Conservation (phyloP, 2,888 invertebrate genomes). For the Osedax frankpressi region DNA sequence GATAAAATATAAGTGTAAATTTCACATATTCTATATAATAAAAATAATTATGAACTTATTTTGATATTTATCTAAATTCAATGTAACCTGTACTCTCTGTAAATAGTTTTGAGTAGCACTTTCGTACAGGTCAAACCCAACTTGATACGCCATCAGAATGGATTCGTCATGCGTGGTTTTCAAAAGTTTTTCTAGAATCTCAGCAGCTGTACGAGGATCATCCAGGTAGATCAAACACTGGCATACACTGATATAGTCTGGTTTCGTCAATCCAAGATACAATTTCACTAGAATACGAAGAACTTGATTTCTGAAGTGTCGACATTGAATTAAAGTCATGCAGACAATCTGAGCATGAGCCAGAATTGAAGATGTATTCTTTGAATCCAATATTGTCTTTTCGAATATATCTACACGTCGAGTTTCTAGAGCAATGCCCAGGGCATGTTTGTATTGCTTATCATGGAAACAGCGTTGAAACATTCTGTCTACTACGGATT, state of each 20-base stretch:
- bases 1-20: too few relatives aligned
- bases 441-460: constrained; percentile 82
- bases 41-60: too few relatives aligned
- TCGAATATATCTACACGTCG: constrained; percentile 92
- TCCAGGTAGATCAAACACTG: constrained; percentile 85
- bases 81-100: constrained; percentile 48
- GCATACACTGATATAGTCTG: constrained; percentile 96
- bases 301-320: constrained; percentile 72
- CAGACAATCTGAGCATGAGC: constrained; percentile 89
- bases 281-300: constrained; percentile 74
- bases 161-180: constrained; percentile 51
- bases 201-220: constrained; percentile 80
- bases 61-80: too few relatives aligned
- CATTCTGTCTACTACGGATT: constrained; percentile 90
- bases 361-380: constrained; percentile 77
- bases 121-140: constrained; percentile 96
- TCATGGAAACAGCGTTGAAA: constrained; percentile 82
- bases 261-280: constrained; percentile 73
- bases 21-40: too few relatives aligned
- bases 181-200: constrained; percentile 76
- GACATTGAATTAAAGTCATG: constrained; percentile 87
- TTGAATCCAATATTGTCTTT: constrained; percentile 75
- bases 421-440: constrained; percentile 90
- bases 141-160: constrained; percentile 92
- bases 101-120: constrained; percentile 96